phyloP scores from a whole-genome alignment of 2,888 invertebrate genomes.

The Ashinkailepas kermadecensis region DNA sequence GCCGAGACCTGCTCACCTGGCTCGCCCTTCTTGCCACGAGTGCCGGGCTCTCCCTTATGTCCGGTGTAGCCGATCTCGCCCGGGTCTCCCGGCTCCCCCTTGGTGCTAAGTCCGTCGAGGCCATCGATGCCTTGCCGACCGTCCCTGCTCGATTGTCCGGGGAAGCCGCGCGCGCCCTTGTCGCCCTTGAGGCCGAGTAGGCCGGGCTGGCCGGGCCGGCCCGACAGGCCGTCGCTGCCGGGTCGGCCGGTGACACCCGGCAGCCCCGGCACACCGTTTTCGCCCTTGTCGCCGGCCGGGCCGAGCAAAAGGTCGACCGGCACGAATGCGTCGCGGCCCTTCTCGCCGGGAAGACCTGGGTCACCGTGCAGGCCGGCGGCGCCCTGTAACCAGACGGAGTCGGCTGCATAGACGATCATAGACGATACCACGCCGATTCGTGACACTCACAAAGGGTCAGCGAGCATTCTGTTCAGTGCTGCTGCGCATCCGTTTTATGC shows the following conservation, averaged over 20 bases:
- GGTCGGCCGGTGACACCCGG: slow-evolving; percentile 35
- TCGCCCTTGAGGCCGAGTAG: slow-evolving; percentile 34
- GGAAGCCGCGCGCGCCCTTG: slow-evolving; percentile 33
- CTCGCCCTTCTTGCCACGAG: slow-evolving; percentile 51
- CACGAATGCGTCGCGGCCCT: slow-evolving; percentile 4
- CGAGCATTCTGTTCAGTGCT: too few species aligned
- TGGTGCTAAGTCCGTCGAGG: slow-evolving; percentile 31
- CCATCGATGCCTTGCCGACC: slow-evolving; percentile 26
- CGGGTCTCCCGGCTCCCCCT: slow-evolving; percentile 29
- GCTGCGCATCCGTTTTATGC: too few species aligned
- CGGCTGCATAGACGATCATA: slow-evolving; percentile 27
- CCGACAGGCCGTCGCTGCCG: slow-evolving; percentile 22
- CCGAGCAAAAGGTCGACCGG: slow-evolving; percentile 11
- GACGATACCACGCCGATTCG: too few species aligned
- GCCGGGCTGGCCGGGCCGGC: slow-evolving; percentile 33
- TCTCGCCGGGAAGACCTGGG: slow-evolving; percentile 28
- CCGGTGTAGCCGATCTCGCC: neutral
- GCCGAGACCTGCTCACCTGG: slow-evolving; percentile 19
- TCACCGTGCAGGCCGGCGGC: slow-evolving; percentile 48
- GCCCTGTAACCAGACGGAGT: slow-evolving; percentile 46
- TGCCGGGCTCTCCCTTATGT: slow-evolving; percentile 34
- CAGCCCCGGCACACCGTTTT: slow-evolving; percentile 62
- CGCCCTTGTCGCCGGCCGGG: slow-evolving; percentile 38
- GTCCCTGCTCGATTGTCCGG: slow-evolving; percentile 32
- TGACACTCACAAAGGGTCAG: too few species aligned